A percentile compares a stretch with the other conserved stretches of the same genome.
Conservation (phyloP, 2,797 vertebrate species). For the Hemibagrus guttatus region DNA sequence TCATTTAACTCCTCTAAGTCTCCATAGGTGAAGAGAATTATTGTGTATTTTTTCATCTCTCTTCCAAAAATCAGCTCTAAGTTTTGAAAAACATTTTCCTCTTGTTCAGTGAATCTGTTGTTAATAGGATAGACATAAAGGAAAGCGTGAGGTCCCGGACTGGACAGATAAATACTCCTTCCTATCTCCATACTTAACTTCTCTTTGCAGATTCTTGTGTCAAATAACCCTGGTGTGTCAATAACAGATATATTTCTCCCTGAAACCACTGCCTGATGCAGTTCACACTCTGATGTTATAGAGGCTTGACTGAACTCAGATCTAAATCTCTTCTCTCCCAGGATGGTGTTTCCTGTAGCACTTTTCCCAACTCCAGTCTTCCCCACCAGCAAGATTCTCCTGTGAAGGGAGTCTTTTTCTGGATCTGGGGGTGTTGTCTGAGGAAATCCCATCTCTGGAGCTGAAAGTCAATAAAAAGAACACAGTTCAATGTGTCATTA, state of each 20-base stretch:
- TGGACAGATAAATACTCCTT: conserved; percentile 15
- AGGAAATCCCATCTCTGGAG: too few species aligned
- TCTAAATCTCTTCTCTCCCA: not conserved
- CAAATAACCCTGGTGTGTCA: conserved; percentile 40
- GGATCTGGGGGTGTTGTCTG: too few species aligned
- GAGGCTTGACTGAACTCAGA: not conserved
- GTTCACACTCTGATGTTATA: not conserved
- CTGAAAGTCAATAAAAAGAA: too few species aligned
- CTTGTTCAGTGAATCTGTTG: conserved; percentile 3
- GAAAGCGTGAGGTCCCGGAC: conserved; percentile 45
- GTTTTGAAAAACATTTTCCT: not conserved
- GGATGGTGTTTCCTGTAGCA: not conserved
- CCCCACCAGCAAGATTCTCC: conserved; percentile 34
- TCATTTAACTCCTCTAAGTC: not conserved
- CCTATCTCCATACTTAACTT: conserved; percentile 1
- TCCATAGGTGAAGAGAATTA: conserved; percentile 21
- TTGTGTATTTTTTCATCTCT: not conserved
- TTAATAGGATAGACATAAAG: not conserved
- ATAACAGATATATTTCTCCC: conserved; percentile 29
- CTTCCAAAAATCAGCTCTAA: conserved; percentile 34
- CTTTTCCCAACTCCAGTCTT: conserved; percentile 7
- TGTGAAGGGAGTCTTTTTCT: not conserved
- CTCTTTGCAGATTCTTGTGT: not conserved
- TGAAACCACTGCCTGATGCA: not conserved
- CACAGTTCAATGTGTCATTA: too few species aligned